Conservation (phyloP, 37 sponge, comb jelly and placozoan genomes). For the Mnemiopsis leidyi region DNA sequence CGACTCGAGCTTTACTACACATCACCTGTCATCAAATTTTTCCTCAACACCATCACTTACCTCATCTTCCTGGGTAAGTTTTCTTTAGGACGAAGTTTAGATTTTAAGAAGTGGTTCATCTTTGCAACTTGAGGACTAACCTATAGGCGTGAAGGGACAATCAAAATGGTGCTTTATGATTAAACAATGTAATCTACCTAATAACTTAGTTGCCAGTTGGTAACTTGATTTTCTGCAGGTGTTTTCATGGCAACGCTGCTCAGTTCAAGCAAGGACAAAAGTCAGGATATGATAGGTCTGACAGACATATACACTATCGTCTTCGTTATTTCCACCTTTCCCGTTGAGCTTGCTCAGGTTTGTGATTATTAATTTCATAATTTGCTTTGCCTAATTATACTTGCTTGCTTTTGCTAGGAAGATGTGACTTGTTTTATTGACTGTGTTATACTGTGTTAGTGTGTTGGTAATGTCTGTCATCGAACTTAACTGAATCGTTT, state of each 20-base stretch:
- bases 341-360: constrained; percentile 59
- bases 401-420: no score
- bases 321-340: constrained; percentile 55
- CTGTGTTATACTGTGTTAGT: no score
- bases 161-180: no score
- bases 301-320: constrained; percentile 52
- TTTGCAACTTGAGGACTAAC: no score
- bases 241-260: neutral
- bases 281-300: neutral
- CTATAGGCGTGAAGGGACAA: no score
- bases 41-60: constrained; percentile 65
- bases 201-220: no score
- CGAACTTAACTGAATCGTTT: no score
- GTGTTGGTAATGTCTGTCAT: no score
- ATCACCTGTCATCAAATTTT: constrained; percentile 58
- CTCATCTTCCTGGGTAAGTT: constrained; percentile 49
- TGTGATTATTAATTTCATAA: neutral
- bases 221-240: neutral
- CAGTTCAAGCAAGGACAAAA: neutral
- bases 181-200: no score
- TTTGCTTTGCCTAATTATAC: no score
- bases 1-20: constrained; percentile 38
- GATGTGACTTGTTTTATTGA: no score
- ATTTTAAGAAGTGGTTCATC: no score
- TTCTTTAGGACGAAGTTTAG: neutral